Conservation (phyloP, 53 echinoderm and acorn worm species). For the Echinometra lucunter region DNA sequence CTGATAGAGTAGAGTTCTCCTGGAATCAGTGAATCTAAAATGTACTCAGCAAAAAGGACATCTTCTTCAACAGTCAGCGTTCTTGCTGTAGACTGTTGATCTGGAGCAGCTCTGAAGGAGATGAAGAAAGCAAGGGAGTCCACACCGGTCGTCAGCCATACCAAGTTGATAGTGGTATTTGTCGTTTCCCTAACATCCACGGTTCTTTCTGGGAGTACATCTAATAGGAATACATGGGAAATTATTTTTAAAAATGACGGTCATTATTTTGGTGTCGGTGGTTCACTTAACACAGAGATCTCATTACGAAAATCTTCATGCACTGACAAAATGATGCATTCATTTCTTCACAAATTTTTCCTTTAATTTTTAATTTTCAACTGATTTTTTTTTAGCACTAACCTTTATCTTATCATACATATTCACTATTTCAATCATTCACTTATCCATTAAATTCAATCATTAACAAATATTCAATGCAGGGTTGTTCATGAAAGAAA, state of each 20-base stretch:
- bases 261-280: neutral
- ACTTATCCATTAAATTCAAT: too few relatives aligned
- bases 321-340: too few relatives aligned
- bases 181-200: neutral
- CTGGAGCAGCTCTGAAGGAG: neutral
- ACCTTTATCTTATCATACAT: too few relatives aligned
- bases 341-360: too few relatives aligned
- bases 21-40: neutral
- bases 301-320: too few relatives aligned
- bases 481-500: too few relatives aligned
- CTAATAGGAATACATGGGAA: neutral
- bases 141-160: slow-evolving; percentile 11
- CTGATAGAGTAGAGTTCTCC: slow-evolving; percentile 50
- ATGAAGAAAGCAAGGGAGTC: neutral
- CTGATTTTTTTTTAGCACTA: too few relatives aligned
- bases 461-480: too few relatives aligned
- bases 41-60: neutral
- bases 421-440: too few relatives aligned
- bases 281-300: too few relatives aligned
- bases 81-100: neutral
- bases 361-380: too few relatives aligned
- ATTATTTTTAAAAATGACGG: neutral
- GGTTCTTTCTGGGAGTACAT: neutral
- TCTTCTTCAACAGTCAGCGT: neutral
- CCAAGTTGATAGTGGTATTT: neutral